Conservation (phyloP, 2,113 vertebrate species). For the Menidia beryllina region DNA sequence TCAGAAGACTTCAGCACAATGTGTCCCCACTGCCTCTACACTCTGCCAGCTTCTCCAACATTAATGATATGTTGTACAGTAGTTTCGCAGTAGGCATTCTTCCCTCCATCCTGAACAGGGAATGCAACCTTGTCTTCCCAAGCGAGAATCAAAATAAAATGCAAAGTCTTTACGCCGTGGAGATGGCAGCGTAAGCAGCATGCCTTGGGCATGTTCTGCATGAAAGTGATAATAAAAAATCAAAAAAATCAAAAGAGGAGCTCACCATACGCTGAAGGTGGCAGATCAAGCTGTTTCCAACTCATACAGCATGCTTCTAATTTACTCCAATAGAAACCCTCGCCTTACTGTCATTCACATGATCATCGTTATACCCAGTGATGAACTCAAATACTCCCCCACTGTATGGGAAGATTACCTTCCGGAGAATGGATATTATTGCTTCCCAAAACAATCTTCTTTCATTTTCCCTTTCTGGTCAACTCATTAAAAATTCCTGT, state of each 20-base stretch:
- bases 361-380: conserved; percentile 50
- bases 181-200: conserved; percentile 77
- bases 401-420: conserved; percentile 53
- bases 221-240: conserved; percentile 85
- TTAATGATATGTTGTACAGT: conserved; percentile 46
- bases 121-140: conserved; percentile 65
- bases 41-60: conserved; percentile 53
- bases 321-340: conserved; percentile 77
- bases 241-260: conserved; percentile 75
- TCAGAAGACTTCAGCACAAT: conserved; percentile 28
- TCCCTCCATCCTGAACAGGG: conserved; percentile 58
- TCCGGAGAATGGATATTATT: conserved; percentile 44
- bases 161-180: conserved; percentile 58
- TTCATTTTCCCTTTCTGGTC: conserved; percentile 26
- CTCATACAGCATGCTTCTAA: conserved; percentile 46
- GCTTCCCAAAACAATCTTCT: conserved; percentile 27
- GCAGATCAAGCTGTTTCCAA: conserved; percentile 30
- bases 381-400: conserved; percentile 27
- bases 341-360: conserved; percentile 50
- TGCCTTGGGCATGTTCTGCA: conserved; percentile 89
- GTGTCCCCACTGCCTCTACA: conserved; percentile 40
- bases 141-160: conserved; percentile 68
- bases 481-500: no score
- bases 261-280: conserved; percentile 46
- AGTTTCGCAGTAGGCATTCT: conserved; percentile 53